phyloP scores from a whole-genome alignment of 2,113 vertebrate genomes.

The Meriones unguiculatus region DNA sequence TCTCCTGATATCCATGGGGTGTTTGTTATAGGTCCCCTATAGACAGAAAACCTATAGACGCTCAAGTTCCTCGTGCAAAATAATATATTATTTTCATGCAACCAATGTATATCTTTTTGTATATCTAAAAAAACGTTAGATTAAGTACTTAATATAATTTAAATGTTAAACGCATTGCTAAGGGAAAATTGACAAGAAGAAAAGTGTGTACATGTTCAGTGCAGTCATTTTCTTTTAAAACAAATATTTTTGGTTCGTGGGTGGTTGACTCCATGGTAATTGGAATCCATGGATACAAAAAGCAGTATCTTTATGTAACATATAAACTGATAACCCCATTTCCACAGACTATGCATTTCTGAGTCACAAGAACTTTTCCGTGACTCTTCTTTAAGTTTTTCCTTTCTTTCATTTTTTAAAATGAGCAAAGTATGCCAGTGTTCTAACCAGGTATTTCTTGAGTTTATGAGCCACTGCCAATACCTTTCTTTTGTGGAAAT shows the following conservation, averaged over 20 bases:
- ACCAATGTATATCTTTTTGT: not conserved
- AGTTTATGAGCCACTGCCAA: not conserved
- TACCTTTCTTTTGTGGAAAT: not conserved
- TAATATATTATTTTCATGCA: not conserved
- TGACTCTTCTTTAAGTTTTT: not conserved
- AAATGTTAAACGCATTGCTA: not conserved
- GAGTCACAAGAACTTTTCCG: not conserved
- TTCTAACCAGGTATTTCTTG: not conserved
- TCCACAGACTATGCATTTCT: conserved; percentile 22
- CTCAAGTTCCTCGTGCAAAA: not conserved
- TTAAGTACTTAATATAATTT: not conserved
- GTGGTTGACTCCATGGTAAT: not conserved
- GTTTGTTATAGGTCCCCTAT: not conserved
- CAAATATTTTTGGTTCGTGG: not conserved
- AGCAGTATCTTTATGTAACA: not conserved
- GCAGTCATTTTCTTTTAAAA: not conserved
- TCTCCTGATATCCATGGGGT: not conserved
- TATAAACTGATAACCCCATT: not conserved
- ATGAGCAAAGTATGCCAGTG: not conserved
- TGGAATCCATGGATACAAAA: not conserved
- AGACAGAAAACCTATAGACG: not conserved
- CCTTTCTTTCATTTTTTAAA: not conserved
- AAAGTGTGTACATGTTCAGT: not conserved
- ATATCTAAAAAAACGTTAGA: not conserved
- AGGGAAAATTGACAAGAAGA: not conserved